Evolutionary conservation across 1,140 invertebrate genomes (phyloP), one percentile per base, ranked within the genome.

Genomic region (Ooceraea biroi): DNA sequence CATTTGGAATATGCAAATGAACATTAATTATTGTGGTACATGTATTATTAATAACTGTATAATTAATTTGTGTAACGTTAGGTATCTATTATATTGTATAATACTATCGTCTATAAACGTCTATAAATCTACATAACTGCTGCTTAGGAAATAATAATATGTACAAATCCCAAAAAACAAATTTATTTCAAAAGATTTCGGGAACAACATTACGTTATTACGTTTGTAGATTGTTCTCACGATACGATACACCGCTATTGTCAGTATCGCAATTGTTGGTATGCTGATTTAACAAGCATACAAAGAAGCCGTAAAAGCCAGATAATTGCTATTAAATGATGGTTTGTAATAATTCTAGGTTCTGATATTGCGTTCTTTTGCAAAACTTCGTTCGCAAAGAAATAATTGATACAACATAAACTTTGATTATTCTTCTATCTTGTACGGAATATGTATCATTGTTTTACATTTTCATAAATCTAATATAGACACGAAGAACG

Each of bases 61-160:
- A 11, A 36, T 50, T 65, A 52, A 36, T 76, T 76, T 50, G 63
- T 48, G 3, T 76, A 12, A 63, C n/a, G 4, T 17, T 41, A 50
- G 3, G n/a, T n/a, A n/a, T n/a, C n/a, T n/a, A n/a, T 14, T 66
- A 0, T 66, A 46, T 3, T 22, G 50, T 8, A 41, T 48, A 27
- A 1, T 44, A 60, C n/a, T n/a, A 4, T 74, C 41, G n/a, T 41
- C 22, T 14, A 27, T n/a, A 36, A 55, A 30, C 1, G 17, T 14
- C 1, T 17, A 19, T 0, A 30, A 22, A 58, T 61, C 17, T 41
- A n/a, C 4, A 41, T 55, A 55, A 69, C 68, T 41, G 22, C 5
- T 68, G 10, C 36, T 44, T 57, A 22, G 0, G 14, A 10, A 22
- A n/a, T 44, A 55, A n/a, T 78, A 57, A 55, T 36, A 14, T 1